Evolutionary conservation across 1,140 invertebrate genomes (phyloP).

Genomic region (Meloidogyne hapla): DNA sequence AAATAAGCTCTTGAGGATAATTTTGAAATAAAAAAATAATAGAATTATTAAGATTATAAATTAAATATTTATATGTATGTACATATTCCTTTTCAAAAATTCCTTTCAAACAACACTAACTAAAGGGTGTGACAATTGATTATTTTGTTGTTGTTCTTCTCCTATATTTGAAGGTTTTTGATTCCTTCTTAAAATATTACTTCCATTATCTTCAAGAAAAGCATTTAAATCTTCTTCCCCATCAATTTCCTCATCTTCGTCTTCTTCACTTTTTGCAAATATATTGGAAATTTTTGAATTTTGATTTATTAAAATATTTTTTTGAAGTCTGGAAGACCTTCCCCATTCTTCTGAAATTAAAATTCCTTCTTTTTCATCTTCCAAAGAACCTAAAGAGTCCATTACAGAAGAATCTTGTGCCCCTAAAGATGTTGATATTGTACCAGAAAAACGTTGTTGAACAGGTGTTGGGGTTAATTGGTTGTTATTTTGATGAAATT

Average conservation of each 20-base stretch:
- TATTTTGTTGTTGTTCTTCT: background rate
- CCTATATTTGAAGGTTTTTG: background rate
- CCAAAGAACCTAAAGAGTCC: conserved; percentile 22
- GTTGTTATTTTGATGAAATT: background rate
- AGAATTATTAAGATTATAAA: too few species aligned
- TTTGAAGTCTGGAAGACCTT: background rate
- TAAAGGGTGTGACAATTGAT: conserved; percentile 13
- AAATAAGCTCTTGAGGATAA: too few species aligned
- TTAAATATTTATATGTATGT: too few species aligned
- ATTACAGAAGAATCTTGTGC: conserved; percentile 24
- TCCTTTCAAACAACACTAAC: conserved; percentile 18
- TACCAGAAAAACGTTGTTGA: conserved; percentile 21
- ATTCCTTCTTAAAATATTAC: background rate
- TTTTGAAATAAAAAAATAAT: too few species aligned
- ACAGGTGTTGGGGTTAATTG: background rate
- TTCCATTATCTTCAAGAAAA: conserved; percentile 18
- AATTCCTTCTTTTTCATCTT: conserved; percentile 10
- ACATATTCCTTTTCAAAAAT: too few species aligned
- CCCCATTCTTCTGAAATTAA: background rate
- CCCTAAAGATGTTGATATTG: conserved; percentile 23
- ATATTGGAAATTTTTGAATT: conserved; percentile 6
- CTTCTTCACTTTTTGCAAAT: conserved; percentile 22
- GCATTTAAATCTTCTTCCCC: conserved; percentile 30
- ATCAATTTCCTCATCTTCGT: conserved; percentile 16
- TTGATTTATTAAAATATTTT: background rate